A percentile compares a stretch with the other conserved stretches of the same genome.
Evolutionary conservation across 2,113 vertebrate genomes (phyloP).

Genomic region (Aviceda subcristata): DNA sequence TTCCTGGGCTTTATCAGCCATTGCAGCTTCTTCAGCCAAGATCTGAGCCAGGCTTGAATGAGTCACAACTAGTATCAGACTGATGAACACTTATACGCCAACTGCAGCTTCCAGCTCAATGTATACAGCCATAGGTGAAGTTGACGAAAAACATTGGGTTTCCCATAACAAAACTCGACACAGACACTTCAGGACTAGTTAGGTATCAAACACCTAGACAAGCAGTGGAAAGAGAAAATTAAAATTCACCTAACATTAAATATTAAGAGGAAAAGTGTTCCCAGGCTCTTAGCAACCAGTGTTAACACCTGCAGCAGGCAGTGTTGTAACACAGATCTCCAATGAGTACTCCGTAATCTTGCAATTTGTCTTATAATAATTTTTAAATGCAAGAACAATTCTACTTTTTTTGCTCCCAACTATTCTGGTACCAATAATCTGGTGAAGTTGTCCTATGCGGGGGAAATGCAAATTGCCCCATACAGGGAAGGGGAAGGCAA

Average conservation of each 20-base stretch:
- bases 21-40: background rate
- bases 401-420: background rate
- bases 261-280: background rate
- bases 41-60: background rate
- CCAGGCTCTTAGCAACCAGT: background rate
- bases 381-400: background rate
- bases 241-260: background rate
- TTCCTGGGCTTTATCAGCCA: background rate
- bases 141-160: background rate
- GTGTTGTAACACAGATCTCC: fast-evolving
- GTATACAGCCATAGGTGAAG: background rate
- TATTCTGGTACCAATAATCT: background rate
- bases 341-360: background rate
- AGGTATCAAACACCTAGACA: background rate
- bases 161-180: background rate
- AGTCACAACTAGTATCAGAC: background rate
- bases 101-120: background rate
- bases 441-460: background rate
- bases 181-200: background rate
- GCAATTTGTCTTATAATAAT: background rate
- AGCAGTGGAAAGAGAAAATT: background rate
- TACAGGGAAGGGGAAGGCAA: background rate
- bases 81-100: background rate
- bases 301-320: background rate
- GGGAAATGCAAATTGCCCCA: background rate